These are phyloP conservation scores for Sinocyclocheilus maitianheensis DNA, from an alignment of 2,113 vertebrate genomes.

Conservation along the genomic window DNA sequence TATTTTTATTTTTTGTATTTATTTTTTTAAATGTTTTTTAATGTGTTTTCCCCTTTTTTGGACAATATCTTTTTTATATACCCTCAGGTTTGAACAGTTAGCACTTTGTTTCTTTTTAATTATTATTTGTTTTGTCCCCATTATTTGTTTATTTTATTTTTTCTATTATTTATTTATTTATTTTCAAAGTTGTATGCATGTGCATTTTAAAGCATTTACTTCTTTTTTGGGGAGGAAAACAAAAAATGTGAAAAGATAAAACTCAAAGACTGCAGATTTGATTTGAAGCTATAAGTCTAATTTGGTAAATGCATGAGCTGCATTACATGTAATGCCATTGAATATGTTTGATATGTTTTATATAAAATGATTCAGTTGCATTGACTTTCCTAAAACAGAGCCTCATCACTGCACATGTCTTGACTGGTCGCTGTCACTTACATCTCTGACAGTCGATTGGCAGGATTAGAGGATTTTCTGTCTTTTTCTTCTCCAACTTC, in stretches of 20 bases:
- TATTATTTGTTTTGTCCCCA: not conserved
- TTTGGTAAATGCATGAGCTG: not conserved
- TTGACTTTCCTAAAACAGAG: not conserved
- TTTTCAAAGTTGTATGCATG: not conserved
- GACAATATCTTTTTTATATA: too few species aligned
- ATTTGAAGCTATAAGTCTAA: not conserved
- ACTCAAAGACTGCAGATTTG: not conserved
- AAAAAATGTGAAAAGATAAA: not conserved
- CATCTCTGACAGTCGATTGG: constrained; percentile 42
- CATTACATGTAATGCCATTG: not conserved
- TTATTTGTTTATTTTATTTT: not conserved
- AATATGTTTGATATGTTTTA: not conserved
- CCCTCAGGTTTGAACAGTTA: not conserved
- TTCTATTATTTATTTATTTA: not conserved
- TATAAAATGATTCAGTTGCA: not conserved
- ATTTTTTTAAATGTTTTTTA: too few species aligned
- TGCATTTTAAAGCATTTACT: constrained; percentile 5
- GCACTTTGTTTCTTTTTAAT: not conserved
- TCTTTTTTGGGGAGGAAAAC: not conserved
- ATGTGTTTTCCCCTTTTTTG: too few species aligned
- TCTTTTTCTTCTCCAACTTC: constrained; percentile 43
- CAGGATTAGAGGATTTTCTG: constrained; percentile 45
- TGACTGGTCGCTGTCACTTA: not conserved
- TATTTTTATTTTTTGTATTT: too few species aligned
- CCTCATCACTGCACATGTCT: not conserved